A percentile compares a stretch with the other conserved stretches of the same genome.
Evolutionary conservation across 2,797 vertebrate genomes (phyloP).

Genomic region (Selene dorsalis): DNA sequence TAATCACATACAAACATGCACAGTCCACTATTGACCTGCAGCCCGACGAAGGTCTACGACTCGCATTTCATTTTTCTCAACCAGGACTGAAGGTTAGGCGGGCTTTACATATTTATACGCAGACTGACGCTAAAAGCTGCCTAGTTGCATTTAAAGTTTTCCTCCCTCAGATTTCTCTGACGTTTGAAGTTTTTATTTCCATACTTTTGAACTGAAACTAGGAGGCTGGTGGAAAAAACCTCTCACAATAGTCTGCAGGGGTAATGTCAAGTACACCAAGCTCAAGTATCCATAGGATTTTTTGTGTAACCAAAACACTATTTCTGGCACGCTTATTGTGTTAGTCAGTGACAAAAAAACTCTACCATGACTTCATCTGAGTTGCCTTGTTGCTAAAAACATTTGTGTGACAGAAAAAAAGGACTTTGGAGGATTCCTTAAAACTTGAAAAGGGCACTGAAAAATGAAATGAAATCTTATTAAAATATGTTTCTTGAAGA

Average conservation of each 20-base stretch:
- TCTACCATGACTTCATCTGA: constrained; percentile 11
- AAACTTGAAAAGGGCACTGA: constrained; percentile 29
- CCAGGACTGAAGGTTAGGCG: neutral
- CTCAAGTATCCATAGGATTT: constrained; percentile 10
- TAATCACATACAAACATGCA: constrained; percentile 26
- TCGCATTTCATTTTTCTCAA: constrained; percentile 9
- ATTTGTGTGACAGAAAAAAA: constrained; percentile 22
- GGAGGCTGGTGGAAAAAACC: constrained; percentile 1
- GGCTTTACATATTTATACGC: constrained; percentile 21
- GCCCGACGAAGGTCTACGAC: constrained; percentile 1
- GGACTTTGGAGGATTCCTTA: constrained; percentile 29
- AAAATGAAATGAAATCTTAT: neutral
- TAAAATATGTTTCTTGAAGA: constrained; percentile 35
- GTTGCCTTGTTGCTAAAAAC: constrained; percentile 40
- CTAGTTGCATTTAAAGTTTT: constrained; percentile 34
- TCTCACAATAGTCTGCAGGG: constrained; percentile 11
- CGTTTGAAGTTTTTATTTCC: constrained; percentile 11
- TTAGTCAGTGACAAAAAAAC: constrained; percentile 34
- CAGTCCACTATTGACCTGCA: constrained; percentile 19
- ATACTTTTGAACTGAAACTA: constrained; percentile 3
- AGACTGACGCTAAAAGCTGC: constrained; percentile 36
- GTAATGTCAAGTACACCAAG: constrained; percentile 21
- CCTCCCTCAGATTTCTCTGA: constrained; percentile 11
- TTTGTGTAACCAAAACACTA: constrained; percentile 55
- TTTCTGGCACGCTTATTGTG: constrained; percentile 27